phyloP scores from a whole-genome alignment of 2,888 invertebrate genomes.

The Dendrolimus houi region DNA sequence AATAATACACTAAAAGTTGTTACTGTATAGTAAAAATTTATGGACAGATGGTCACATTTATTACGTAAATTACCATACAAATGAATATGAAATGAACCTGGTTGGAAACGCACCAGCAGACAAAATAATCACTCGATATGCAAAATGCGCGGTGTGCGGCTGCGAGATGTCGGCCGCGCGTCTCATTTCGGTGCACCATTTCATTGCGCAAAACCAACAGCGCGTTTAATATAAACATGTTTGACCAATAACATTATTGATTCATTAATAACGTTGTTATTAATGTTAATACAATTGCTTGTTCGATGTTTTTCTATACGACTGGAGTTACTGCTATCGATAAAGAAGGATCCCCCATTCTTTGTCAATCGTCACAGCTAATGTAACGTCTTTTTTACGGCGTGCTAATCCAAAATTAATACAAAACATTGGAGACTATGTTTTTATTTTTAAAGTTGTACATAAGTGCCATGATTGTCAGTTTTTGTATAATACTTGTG shows the following conservation, averaged over 20 bases:
- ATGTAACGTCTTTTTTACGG: too few relatives aligned
- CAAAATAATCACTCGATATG: constrained; percentile 58
- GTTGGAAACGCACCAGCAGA: constrained; percentile 30
- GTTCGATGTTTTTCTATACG: too few relatives aligned
- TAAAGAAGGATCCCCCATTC: too few relatives aligned
- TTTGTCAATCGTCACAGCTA: too few relatives aligned
- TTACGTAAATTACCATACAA: constrained; percentile 36
- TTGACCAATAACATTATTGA: constrained; percentile 16
- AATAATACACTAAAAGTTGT: too few relatives aligned
- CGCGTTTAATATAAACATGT: constrained; percentile 51
- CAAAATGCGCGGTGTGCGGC: constrained; percentile 34
- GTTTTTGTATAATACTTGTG: too few relatives aligned
- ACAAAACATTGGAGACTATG: too few relatives aligned
- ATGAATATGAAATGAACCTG: constrained; percentile 45
- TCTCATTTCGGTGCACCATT: constrained; percentile 49
- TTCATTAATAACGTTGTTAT: background rate
- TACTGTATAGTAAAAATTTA: too few relatives aligned
- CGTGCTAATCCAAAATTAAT: too few relatives aligned
- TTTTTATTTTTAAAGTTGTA: too few relatives aligned
- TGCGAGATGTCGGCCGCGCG: constrained; percentile 7
- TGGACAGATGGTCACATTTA: background rate
- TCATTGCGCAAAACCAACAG: constrained; percentile 53
- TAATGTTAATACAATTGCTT: background rate
- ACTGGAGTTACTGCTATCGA: too few relatives aligned
- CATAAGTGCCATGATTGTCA: too few relatives aligned